Evolutionary conservation across 2,113 vertebrate species (phyloP), one percentile per base, ranked within the genome.

Genomic region (Zosterops lateralis): DNA sequence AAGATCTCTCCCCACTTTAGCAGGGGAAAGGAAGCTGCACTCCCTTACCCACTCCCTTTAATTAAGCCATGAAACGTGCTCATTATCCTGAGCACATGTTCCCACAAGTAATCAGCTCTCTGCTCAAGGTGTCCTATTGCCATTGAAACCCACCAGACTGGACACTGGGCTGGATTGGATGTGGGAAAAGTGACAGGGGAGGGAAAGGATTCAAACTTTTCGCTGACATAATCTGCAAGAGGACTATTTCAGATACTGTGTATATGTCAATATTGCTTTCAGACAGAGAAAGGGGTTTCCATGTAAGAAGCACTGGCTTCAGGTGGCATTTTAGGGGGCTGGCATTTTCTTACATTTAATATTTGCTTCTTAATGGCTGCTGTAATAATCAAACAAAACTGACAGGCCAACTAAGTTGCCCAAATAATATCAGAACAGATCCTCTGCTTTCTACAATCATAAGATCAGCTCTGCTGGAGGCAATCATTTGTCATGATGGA

Each of bases 341-440:
- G 29, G 65, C 92, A 45, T 42, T 40, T 94, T 93, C 60, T 95
- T 77, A 81, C 84, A 95, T 93, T 93, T 95, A 87, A 87, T 47
- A 48, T 95, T 92, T 89, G 28, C 47, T 92, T 86, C 57, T 90
- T 85, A 95, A 80, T 86, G 71, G 45, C 80, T 95, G 44, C 68
- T 87, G 44, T 75, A 89, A 93, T 90, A 95, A 93, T 53, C 93
- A 84, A 89, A 87, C n/a, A 81, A 94, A 88, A 77, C 73, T 85
- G 61, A 89, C 90, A 92, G 81, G 71, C 45, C 85, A 68, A 84
- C 70, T 72, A 90, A 93, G 44, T 73, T 86, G 72, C 76, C 86
- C 91, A 94, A 93, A 91, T 84, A 86, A 80, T 42, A 91, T 48
- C 79, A 92, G 78, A 94, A 45, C 4, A 3, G 25, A 51, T 26